A percentile compares a stretch with the other conserved stretches of the same genome.
phyloP scores from a whole-genome alignment of 1,140 invertebrate species.

The Tribolium madens region DNA sequence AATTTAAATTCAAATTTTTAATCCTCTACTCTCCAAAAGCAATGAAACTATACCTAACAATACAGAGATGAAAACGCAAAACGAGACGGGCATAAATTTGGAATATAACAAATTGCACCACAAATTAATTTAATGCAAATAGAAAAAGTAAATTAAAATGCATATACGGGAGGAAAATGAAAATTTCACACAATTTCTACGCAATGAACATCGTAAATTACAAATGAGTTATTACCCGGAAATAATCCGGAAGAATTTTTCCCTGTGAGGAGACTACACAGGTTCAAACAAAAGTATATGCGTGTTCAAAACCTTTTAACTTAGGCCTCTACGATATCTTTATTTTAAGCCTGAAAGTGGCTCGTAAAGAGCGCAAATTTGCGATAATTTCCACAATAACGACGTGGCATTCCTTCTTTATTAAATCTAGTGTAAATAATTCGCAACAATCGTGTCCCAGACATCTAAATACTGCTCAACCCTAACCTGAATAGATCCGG shows the following conservation, averaged over 20 bases:
- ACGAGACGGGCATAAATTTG: neutral
- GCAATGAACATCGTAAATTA: too few species aligned
- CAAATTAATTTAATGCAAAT: slow-evolving; percentile 4
- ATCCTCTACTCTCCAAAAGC: neutral
- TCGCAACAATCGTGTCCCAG: neutral
- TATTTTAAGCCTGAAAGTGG: neutral
- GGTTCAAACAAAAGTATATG: neutral
- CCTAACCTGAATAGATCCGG: too few species aligned
- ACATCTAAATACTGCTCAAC: neutral
- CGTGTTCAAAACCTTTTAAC: neutral
- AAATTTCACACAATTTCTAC: too few species aligned
- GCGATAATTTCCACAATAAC: slow-evolving; percentile 20
- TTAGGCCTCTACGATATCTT: neutral
- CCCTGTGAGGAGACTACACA: neutral
- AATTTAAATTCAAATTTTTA: neutral
- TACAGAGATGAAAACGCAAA: neutral
- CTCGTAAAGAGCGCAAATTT: slow-evolving; percentile 14
- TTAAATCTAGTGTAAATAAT: slow-evolving; percentile 28
- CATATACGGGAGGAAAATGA: neutral
- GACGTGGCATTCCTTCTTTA: neutral
- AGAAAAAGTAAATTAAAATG: slow-evolving; percentile 3
- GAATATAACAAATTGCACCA: neutral
- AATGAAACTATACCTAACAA: neutral
- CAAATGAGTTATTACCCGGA: neutral
- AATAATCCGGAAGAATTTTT: too few species aligned